Evolutionary conservation across 2,888 invertebrate species (phyloP).

Genomic region (Didymodactylos carnosus): DNA sequence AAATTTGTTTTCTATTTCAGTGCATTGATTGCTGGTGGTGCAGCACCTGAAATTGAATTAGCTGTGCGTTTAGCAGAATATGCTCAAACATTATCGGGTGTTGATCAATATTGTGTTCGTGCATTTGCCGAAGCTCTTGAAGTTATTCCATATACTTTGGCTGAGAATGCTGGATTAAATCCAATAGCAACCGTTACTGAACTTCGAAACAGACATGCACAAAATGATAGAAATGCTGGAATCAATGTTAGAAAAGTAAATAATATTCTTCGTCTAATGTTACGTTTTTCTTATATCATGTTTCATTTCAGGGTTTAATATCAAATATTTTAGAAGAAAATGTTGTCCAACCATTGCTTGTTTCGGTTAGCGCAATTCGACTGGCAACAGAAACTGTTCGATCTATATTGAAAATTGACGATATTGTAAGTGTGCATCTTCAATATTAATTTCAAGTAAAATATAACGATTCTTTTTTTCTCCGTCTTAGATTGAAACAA

Average conservation of each 20-base stretch:
- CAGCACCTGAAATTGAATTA: constrained; percentile 87
- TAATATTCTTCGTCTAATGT: neutral
- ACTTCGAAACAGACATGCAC: constrained; percentile 72
- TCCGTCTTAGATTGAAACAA: neutral
- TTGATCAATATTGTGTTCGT: constrained; percentile 79
- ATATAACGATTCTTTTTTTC: neutral
- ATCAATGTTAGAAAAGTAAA: constrained; percentile 64
- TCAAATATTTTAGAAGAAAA: constrained; percentile 89
- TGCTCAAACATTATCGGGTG: constrained; percentile 63
- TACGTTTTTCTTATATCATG: no score
- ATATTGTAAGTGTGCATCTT: constrained; percentile 50
- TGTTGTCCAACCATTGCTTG: constrained; percentile 86
- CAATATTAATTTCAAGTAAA: neutral
- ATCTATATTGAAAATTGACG: constrained; percentile 94
- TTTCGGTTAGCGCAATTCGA: constrained; percentile 73
- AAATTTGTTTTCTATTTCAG: constrained; percentile 31
- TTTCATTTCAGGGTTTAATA: constrained; percentile 56
- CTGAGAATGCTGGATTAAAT: constrained; percentile 76
- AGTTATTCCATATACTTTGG: constrained; percentile 68
- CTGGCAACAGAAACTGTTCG: constrained; percentile 88
- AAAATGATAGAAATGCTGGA: constrained; percentile 63
- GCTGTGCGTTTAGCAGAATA: constrained; percentile 59
- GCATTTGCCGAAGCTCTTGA: constrained; percentile 89
- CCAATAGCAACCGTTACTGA: constrained; percentile 89
- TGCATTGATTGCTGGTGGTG: constrained; percentile 78